Base-by-base conservation (phyloP, 2,797 vertebrate species). In the Passerculus sandwichensis region DNA sequence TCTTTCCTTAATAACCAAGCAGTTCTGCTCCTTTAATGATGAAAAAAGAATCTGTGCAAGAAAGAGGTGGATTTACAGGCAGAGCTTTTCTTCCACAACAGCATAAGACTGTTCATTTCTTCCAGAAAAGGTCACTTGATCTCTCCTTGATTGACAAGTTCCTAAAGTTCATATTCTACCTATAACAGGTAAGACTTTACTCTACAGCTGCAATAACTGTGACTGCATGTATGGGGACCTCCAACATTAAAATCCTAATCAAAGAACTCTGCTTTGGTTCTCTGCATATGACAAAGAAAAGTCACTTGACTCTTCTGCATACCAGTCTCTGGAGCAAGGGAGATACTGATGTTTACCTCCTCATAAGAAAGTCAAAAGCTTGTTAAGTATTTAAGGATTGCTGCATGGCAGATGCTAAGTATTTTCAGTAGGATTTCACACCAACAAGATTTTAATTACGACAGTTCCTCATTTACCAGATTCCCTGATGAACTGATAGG, bases 391-490 rank as follows among this genome's bases (percentile, higher is more conserved):
- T 93, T 88, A 34, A 69, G 60, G 79, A 88, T 69, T 61, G 36
- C 57, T 80, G 65, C 74, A 51, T 59, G 80, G 44, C 77, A 95
- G 85, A 90, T 73, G 61, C 64, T 69, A 88, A 91, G 82, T 47
- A 81, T 92, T 94, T 96, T 89, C 79, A 84, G 88, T 26, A 73
- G 40, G 51, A 86, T 91, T 96, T 91, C 82, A 93, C 76, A 95
- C 64, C 64, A 74, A 53, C 64, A 91, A 90, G 79, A 90, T 82
- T 95, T 93, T 97, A 96, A 96, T 96, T 94, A 96, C 67, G 5
- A 40, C 5, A 0, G 64, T 50, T 94, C 73, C 64, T 96, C 83
- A 77, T 91, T 92, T 92, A 66, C 67, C 82, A 66, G 51, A 85
- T 84, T 95, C 85, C 88, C 92, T 34, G 77, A 91, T 88, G 92